phyloP scores from a whole-genome alignment of 2,113 vertebrate genomes.

The Reinhardtius hippoglossoides region DNA sequence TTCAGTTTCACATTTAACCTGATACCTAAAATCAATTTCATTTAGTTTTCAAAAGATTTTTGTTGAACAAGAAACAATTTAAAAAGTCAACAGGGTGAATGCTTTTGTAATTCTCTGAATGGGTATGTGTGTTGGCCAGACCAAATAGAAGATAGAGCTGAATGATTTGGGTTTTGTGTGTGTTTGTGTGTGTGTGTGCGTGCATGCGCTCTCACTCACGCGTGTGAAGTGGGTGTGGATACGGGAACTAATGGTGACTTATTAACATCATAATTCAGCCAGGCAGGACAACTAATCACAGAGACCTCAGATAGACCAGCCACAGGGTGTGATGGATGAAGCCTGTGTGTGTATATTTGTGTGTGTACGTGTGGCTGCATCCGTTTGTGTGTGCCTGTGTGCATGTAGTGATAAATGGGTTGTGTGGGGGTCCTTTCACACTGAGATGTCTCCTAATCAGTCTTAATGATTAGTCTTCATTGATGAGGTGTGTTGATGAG shows the following conservation, averaged over 20 bases:
- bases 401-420: conserved; percentile 65
- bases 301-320: conserved; percentile 77
- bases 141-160: conserved; percentile 1
- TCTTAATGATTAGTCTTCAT: conserved; percentile 75
- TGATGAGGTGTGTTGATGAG: conserved; percentile 68
- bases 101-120: conserved; percentile 2
- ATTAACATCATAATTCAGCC: conserved; percentile 82
- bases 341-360: conserved; percentile 49
- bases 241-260: conserved; percentile 78
- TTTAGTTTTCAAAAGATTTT: conserved; percentile 13
- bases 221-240: conserved; percentile 64
- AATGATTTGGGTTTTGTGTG: conserved; percentile 14
- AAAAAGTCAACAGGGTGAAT: background rate
- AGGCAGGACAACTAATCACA: conserved; percentile 81
- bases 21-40: background rate
- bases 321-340: conserved; percentile 73
- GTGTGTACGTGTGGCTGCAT: conserved; percentile 12
- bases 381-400: conserved; percentile 21
- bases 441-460: conserved; percentile 77
- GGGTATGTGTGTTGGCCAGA: conserved; percentile 4
- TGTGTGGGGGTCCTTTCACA: conserved; percentile 73
- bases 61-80: conserved; percentile 3
- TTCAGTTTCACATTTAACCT: background rate
- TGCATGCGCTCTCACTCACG: conserved; percentile 11
- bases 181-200: conserved; percentile 16